Conservation (phyloP, 2,113 vertebrate species). For the Malurus elegans region DNA sequence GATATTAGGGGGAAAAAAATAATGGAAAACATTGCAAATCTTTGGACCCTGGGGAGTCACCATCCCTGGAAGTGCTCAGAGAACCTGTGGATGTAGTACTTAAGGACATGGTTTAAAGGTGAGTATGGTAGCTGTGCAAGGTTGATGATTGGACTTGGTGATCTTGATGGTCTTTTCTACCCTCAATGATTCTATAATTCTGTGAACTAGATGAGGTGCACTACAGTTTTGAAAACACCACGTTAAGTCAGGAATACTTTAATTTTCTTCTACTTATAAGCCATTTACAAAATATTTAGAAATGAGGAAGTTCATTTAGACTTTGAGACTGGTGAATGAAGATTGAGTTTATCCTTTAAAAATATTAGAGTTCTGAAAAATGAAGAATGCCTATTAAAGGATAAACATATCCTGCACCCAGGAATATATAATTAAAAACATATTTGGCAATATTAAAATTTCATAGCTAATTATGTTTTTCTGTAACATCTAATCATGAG, state of each 20-base stretch:
- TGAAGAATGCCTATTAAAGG: neutral
- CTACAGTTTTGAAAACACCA: neutral
- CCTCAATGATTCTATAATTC: neutral
- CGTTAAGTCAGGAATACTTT: neutral
- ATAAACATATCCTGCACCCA: neutral
- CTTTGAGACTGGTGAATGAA: neutral
- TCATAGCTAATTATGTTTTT: neutral
- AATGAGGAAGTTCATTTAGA: neutral
- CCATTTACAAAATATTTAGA: neutral
- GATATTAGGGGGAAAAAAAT: rapidly evolving
- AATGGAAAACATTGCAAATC: neutral
- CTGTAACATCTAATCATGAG: neutral
- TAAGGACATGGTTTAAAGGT: neutral
- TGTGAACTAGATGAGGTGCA: neutral
- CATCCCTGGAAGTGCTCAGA: neutral
- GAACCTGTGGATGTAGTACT: neutral
- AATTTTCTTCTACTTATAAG: neutral
- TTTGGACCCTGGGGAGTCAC: neutral
- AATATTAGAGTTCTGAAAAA: neutral
- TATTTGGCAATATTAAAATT: neutral
- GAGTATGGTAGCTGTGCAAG: neutral
- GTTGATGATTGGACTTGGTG: neutral
- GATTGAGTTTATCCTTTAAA: neutral
- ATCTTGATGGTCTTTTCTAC: neutral
- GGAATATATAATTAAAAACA: neutral